A percentile compares a stretch with the other conserved stretches of the same genome.
phyloP scores from a whole-genome alignment of 1,140 invertebrate species.

The Amphibalanus amphitrite region DNA sequence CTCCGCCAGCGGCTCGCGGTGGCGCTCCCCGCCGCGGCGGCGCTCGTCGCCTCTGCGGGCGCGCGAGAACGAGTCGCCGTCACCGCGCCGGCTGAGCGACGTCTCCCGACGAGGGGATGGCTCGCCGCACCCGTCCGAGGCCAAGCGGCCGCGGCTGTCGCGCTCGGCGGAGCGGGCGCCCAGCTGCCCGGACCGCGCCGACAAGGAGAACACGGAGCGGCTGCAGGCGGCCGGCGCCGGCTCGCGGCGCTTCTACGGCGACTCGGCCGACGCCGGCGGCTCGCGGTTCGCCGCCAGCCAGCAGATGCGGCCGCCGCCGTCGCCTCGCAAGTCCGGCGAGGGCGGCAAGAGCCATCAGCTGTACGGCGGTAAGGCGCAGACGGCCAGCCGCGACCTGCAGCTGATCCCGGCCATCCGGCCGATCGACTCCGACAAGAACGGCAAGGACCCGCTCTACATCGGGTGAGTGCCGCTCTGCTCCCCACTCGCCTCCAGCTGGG shows the following conservation, averaged over 20 bases:
- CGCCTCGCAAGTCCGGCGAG: neutral
- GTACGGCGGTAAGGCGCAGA: neutral
- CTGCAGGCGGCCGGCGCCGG: neutral
- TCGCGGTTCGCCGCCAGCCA: neutral
- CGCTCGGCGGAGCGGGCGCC: neutral
- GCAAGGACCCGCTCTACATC: neutral
- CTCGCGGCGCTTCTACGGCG: neutral
- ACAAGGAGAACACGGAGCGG: neutral
- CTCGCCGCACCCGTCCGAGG: neutral
- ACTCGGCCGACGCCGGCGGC: neutral
- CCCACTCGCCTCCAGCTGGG: neutral
- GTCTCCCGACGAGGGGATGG: neutral
- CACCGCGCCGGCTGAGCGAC: neutral
- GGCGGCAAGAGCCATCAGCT: neutral
- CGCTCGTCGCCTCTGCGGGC: neutral
- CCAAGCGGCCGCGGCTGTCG: neutral
- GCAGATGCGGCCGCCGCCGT: neutral
- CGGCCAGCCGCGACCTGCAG: neutral
- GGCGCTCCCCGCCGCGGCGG: neutral
- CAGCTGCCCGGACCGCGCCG: neutral
- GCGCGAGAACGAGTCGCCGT: neutral
- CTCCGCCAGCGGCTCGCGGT: neutral
- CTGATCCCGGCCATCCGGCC: neutral
- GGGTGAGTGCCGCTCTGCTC: no score
- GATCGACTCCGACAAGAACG: neutral